A percentile compares a stretch with the other conserved stretches of the same genome.
These are phyloP conservation scores for Melanophora roralis DNA, from an alignment of 2,888 invertebrate species.

Conservation along the genomic window DNA sequence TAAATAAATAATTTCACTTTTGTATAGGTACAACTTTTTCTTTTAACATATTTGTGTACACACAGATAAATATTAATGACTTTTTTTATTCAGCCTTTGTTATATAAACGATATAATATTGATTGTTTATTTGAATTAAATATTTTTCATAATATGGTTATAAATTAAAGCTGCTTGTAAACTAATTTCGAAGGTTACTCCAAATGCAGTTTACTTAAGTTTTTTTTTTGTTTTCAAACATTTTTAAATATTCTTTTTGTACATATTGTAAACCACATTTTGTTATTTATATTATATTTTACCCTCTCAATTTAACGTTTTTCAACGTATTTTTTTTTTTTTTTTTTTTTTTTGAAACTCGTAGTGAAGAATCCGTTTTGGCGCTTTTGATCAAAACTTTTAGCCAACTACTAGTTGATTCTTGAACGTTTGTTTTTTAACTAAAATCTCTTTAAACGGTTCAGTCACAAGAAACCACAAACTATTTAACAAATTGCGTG, in stretches of 20 bases:
- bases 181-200: conserved; percentile 46
- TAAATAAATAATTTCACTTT: conserved; percentile 45
- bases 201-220: conserved; percentile 23
- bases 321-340: conserved; percentile 11
- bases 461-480: conserved; percentile 11
- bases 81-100: background rate
- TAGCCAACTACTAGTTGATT: conserved; percentile 20
- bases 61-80: background rate
- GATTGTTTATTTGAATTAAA: background rate
- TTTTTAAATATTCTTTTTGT: conserved; percentile 26
- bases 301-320: conserved; percentile 23
- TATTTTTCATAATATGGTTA: conserved; percentile 6
- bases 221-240: conserved; percentile 3
- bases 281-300: conserved; percentile 17
- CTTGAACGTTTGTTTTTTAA: conserved; percentile 53
- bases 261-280: conserved; percentile 14
- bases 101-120: background rate
- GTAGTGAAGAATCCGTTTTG: background rate
- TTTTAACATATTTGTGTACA: background rate
- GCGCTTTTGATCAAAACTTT: conserved; percentile 8
- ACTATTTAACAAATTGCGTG: conserved; percentile 34
- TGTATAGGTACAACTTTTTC: background rate
- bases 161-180: background rate
- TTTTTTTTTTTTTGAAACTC: background rate
- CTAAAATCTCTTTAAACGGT: conserved; percentile 45